Base-by-base conservation (phyloP, 2,888 invertebrate species). In the Ichneumoninae sp. region DNA sequence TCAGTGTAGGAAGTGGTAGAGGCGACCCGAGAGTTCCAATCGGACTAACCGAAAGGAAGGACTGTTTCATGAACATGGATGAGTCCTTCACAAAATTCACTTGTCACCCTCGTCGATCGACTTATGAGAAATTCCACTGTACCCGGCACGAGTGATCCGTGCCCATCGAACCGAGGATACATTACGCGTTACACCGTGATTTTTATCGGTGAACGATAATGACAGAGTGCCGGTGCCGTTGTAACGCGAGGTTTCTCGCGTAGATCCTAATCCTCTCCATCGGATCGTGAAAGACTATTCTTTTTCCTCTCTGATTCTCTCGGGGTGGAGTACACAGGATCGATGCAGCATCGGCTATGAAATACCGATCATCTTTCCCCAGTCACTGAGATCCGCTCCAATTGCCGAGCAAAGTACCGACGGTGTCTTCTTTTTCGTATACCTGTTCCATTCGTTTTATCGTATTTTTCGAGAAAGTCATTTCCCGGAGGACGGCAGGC, bases 211-310 rank as follows among this genome's bases (percentile, higher is more conserved):
- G 63, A 63, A 75, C 50, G 50, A 50, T 75, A 75, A 75, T 75
- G 74, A 75, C 74, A 63, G 63, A 75, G 47, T 50, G 50, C 30
- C 47, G 33, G 63, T 63, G 50, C 57, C 19, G 63, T 63, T 65
- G 50, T 63, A 75, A 65, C 30, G 65, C 22, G 50, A 44, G 50
- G 68, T 26, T 50, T n/a, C 30, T n/a, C 60, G 10, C 60, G 5
- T 16, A 19, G 74, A 75, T 75, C 30, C 50, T 30, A 63, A 75
- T 75, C 74, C 44, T 47, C 16, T 30, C 10, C 63, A 30, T 26
- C 47, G 63, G 50, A 63, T 75, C 74, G 63, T 75, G 63, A 63
- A 63, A 75, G 26, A 63, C 76, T 70, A 81, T 65, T 70, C 84
- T 66, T 66, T 77, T 78, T 81, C 33, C 70, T 44, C 50, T 57